These are phyloP conservation scores for Catharus minimus DNA, from an alignment of 2,113 vertebrate species.

Conservation along the genomic window DNA sequence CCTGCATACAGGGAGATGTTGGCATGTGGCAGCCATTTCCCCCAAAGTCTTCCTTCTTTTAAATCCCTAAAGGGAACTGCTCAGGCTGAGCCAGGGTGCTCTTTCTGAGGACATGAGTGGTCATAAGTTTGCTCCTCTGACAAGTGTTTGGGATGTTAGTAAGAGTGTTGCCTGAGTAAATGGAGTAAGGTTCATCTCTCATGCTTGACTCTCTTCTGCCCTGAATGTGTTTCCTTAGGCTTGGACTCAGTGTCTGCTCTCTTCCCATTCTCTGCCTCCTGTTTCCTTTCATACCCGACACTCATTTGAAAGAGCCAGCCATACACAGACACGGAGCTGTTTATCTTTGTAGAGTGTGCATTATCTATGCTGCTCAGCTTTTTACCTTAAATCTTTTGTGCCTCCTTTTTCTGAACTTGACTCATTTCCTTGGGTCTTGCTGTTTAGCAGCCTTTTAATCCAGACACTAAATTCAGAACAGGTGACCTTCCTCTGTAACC, in stretches of 20 bases:
- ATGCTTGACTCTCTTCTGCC: neutral
- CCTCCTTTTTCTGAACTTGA: neutral
- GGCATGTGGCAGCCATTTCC: neutral
- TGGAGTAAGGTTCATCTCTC: neutral
- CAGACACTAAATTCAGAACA: neutral
- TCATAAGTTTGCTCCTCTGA: neutral
- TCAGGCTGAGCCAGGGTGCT: neutral
- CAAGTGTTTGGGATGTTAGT: neutral
- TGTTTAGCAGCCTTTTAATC: neutral
- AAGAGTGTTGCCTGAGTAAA: neutral
- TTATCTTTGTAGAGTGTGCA: constrained; percentile 28
- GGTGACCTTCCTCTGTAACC: neutral
- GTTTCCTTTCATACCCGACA: neutral
- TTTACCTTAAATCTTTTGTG: neutral
- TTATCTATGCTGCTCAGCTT: constrained; percentile 1
- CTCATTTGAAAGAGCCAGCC: constrained; percentile 5
- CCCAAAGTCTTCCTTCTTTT: neutral
- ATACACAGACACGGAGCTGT: constrained; percentile 9
- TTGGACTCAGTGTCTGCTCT: neutral
- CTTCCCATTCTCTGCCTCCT: constrained; percentile 2
- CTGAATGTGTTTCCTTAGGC: neutral
- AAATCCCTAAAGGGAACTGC: neutral
- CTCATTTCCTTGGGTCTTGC: neutral
- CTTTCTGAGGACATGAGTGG: neutral
- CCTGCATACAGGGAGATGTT: neutral